Base-by-base conservation (phyloP, 2,888 invertebrate genomes). In the Uropetala carovei region DNA sequence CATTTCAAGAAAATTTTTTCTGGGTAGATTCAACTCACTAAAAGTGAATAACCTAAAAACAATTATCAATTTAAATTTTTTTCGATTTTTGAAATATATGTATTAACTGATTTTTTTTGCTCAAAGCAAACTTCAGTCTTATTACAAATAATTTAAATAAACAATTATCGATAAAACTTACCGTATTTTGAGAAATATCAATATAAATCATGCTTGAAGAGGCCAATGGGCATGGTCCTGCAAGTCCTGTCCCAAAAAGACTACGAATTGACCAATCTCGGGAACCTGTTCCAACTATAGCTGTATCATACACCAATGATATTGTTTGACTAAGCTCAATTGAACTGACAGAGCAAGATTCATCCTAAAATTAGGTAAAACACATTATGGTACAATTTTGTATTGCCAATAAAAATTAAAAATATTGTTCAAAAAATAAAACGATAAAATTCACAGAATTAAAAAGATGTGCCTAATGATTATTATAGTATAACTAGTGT, bases 231-330 rank as follows among this genome's bases (percentile, higher is more conserved):
- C 99, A 99, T 5, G 97, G 96, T 64, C 97, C 97, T 93, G 97
- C 97, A 30, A 99, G 95, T 18, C 98, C 97, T 94, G 98, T 97
- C 0, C 98, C 99, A 95, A 99, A 99, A 92, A 99, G 95, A 94
- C 97, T 97, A 92, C 97, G 96, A 92, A 99, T 96, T 13, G 98
- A 98, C 98, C 99, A 99, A 95, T 98, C 97, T 95, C 96, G 95
- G 92, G 94, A 95, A 89, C 96, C 96, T 75, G 96, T 96, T 92
- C 97, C 95, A 92, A 94, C 93, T 9, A 97, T 96, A 93, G 96
- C 96, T 93, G 96, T 96, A 95, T 98, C 98, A 95, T 98, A 98
- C 0, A 99, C 98, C 92, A 99, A 96, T 81, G 98, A 97, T 91
- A 99, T 97, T 0, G 98, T 97, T 95, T 98, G 98, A 93, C 97